phyloP scores from a whole-genome alignment of 2,797 vertebrate genomes.

The Pogoniulus pusillus region DNA sequence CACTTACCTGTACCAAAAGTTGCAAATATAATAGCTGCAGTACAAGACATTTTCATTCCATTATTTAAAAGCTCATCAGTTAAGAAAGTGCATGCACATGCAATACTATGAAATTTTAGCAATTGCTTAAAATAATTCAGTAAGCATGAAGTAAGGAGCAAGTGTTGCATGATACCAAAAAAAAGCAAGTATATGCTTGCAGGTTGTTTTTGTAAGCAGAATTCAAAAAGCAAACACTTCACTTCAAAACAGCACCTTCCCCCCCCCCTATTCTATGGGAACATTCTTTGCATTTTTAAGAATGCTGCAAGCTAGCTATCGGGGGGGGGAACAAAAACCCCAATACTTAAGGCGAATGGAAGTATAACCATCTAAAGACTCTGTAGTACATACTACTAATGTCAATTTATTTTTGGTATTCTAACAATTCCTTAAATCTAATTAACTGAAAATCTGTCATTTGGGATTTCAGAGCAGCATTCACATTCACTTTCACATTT shows the following conservation, averaged over 20 bases:
- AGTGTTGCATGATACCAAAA: neutral
- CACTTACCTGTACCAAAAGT: slow-evolving; percentile 70
- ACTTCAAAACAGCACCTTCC: neutral
- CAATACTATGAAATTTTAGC: slow-evolving; percentile 48
- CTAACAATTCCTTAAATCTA: neutral
- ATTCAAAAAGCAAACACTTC: neutral
- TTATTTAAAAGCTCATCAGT: slow-evolving; percentile 37
- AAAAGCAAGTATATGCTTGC: neutral
- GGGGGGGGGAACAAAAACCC: neutral
- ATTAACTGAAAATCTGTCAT: neutral
- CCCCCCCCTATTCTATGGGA: neutral
- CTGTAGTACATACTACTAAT: neutral
- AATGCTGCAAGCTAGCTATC: neutral
- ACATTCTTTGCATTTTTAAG: neutral
- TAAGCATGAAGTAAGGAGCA: slow-evolving; percentile 9
- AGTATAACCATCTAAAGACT: neutral
- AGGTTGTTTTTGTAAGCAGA: neutral
- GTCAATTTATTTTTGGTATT: neutral
- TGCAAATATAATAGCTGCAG: slow-evolving; percentile 46
- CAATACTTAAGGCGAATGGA: neutral
- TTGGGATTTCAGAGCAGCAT: neutral
- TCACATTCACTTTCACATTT: neutral
- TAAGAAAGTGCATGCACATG: slow-evolving; percentile 74
- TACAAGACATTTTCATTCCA: slow-evolving; percentile 46
- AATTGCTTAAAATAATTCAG: slow-evolving; percentile 1